Evolutionary conservation across 2,888 invertebrate genomes (phyloP), one percentile per base, ranked within the genome.

Genomic region (Apotomis turbidana): DNA sequence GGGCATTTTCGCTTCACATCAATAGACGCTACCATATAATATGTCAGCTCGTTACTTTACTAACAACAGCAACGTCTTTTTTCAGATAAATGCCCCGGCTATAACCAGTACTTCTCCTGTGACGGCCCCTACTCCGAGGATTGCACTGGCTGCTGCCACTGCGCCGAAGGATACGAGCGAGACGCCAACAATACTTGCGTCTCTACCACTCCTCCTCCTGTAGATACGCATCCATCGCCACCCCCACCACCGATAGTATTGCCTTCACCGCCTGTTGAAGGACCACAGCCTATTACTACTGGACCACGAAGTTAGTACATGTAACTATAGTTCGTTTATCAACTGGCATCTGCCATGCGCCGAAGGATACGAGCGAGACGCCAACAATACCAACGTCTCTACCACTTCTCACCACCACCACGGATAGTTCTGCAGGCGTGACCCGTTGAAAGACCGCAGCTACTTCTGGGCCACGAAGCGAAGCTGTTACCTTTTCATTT

Each of bases 11-110:
- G 27, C 27, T 27, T 27, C 27, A 27, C 27, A 27, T 27, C 27
- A 27, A 27, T 27, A 27, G 2, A 27, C 27, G 27, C 27, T 27
- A 27, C 27, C 27, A 27, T 27, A 27, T 27, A 27, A 27, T 27
- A 15, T 15, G 15, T 15, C 15, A 15, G 15, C 27, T 27, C 27
- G 27, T 27, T 0, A 27, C 27, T 27, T 27, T 27, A 27, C 0
- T 27, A 1, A 27, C 27, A 27, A 27, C 27, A 27, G 27, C 27
- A 27, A 27, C 27, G 49, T 49, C 9, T 27, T n/a, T 6, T 68
- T 68, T n/a, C 68, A 69, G 68, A 61, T 3, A 46, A 69, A 61
- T 69, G 68, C 12, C 36, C 54, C 4, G 61, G 68, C 61, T n/a
- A 61, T 46, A 60, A 51, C 54, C 61, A 61, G n/a, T 55, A 69